These are phyloP conservation scores for Rafetus swinhoei DNA, from an alignment of 2,113 vertebrate species.

Conservation along the genomic window DNA sequence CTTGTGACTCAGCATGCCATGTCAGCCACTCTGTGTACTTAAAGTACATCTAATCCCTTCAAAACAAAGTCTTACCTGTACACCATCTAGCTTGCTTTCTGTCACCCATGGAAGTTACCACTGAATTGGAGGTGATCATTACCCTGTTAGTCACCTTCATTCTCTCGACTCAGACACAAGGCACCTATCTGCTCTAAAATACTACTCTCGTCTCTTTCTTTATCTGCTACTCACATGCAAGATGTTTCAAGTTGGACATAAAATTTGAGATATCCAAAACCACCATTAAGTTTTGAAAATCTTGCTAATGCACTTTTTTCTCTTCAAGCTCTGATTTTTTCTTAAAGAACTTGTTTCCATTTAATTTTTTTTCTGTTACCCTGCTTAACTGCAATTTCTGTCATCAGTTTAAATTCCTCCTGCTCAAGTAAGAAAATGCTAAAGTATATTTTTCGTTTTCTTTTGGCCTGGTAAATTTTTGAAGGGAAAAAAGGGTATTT, in stretches of 20 bases:
- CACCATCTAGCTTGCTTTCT: neutral
- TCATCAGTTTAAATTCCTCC: no score
- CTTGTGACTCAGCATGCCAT: slow-evolving; percentile 45
- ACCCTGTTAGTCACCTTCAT: neutral
- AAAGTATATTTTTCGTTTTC: neutral
- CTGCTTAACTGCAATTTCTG: neutral
- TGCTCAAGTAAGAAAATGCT: no score
- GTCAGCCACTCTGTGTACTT: slow-evolving; percentile 42
- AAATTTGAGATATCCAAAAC: neutral
- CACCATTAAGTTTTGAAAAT: fast-evolving
- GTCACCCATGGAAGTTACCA: slow-evolving; percentile 1
- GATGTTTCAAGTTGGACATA: neutral
- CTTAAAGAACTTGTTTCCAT: neutral
- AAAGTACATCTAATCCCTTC: slow-evolving; percentile 25
- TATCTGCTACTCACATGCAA: neutral
- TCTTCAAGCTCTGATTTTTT: neutral
- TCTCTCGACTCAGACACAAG: neutral
- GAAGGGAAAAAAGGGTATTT: no score
- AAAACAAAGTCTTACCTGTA: neutral
- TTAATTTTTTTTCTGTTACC: neutral
- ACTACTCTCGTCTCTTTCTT: neutral
- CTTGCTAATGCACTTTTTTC: neutral
- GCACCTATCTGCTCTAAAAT: neutral
- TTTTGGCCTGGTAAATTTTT: neutral
- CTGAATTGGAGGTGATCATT: slow-evolving; percentile 18